Evolutionary conservation across 2,888 invertebrate species (phyloP).

Genomic region (Stenichneumon culpator): DNA sequence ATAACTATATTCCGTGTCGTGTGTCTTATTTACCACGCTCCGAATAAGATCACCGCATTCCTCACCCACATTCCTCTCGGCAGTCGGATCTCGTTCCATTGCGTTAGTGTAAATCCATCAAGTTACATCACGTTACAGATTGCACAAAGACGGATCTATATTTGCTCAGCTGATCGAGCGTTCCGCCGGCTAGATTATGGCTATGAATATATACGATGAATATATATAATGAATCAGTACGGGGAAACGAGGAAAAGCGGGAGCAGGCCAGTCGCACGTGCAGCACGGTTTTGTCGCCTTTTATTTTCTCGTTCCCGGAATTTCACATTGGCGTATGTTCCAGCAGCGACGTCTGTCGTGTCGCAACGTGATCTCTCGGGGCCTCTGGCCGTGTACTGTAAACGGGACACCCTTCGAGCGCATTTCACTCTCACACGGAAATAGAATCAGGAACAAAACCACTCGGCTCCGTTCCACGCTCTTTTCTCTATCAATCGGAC

Average conservation of each 20-base stretch:
- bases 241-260: neutral
- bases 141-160: neutral
- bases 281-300: neutral
- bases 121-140: neutral
- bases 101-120: neutral
- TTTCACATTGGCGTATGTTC: neutral
- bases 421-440: slow-evolving; percentile 3
- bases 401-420: neutral
- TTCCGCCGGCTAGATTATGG: neutral
- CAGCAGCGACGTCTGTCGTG: neutral
- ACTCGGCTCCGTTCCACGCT: neutral
- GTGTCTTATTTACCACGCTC: no score
- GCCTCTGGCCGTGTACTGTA: neutral
- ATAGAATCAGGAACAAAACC: slow-evolving; percentile 1
- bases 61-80: neutral
- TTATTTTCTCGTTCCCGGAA: neutral
- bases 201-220: neutral
- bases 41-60: neutral
- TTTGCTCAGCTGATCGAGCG: neutral
- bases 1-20: no score
- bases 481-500: neutral
- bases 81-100: neutral
- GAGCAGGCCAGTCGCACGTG: neutral
- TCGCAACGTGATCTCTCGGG: slow-evolving; percentile 12
- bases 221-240: neutral